Percentiles rank a stretch among this genome's conserved stretches.
These are phyloP conservation scores for Caenorhabditis brenneri DNA, from an alignment of 1,140 invertebrate species.

Conservation along the genomic window DNA sequence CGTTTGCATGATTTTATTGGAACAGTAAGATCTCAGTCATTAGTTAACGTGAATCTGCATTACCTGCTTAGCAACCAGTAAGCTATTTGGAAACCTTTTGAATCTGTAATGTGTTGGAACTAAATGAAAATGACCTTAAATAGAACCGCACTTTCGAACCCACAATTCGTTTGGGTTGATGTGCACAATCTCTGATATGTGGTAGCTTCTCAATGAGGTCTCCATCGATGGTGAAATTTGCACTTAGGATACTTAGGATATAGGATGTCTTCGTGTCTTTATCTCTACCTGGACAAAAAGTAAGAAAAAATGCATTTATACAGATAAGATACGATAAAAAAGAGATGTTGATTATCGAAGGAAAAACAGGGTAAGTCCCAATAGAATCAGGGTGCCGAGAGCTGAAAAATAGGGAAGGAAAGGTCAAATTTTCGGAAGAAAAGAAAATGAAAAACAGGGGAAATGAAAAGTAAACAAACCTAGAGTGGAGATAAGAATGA, in stretches of 20 bases:
- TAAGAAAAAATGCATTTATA: neutral
- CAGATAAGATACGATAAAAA: neutral
- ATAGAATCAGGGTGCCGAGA: neutral
- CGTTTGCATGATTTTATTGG: no score
- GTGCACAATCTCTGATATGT: neutral
- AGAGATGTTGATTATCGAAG: no score
- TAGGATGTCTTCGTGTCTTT: neutral
- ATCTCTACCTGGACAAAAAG: neutral
- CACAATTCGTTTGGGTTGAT: neutral
- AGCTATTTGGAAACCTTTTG: no score
- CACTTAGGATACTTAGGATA: neutral
- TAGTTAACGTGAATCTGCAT: no score
- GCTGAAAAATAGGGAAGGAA: neutral
- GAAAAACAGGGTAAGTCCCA: neutral
- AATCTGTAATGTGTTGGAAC: conserved; percentile 36
- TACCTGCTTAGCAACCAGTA: no score
- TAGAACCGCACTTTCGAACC: neutral
- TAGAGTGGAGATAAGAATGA: neutral
- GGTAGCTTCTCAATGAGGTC: neutral
- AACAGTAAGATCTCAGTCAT: no score
- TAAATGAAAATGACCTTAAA: neutral
- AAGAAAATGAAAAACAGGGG: no score
- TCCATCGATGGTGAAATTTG: neutral
- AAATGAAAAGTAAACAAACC: neutral
- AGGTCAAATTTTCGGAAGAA: no score